Evolutionary conservation across 2,113 vertebrate genomes (phyloP), one percentile per base, ranked within the genome.

Genomic region (Nematolebias whitei): DNA sequence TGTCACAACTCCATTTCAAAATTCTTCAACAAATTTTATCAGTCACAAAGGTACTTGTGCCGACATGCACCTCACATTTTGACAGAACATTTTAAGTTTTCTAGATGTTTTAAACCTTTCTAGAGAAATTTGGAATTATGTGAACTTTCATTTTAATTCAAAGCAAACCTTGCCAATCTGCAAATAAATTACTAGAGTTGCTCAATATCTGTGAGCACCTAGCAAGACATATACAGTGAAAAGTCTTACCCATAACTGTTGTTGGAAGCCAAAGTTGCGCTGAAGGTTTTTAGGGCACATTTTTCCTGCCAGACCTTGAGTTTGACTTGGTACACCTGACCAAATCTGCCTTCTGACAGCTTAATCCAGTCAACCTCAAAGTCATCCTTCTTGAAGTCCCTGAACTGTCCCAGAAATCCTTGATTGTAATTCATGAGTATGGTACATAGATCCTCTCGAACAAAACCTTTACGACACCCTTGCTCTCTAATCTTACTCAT

Each of bases 361-460:
- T 78, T 93, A 11, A 70, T 79, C 94, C 95, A 95, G 54, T 94
- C 88, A 0, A 87, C 85, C 79, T 95, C 93, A 26, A 96, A 97
- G 56, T 96, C 94, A 0, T 92, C 91, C 55, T 72, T 92, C 35
- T 44, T 88, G 66, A 97, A 96, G 73, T 90, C 43, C 5, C 44
- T 87, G 62, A 86, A 76, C 29, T 79, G 66, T 40, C 74, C 77
- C 16, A 29, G 15, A 3, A 57, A 75, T 63, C 40, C 50, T 8
- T 65, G 78, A 14, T 52, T 16, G 47, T 1, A 29, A 64, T 86
- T 85, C 80, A 86, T 89, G 61, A 54, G 63, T n/a, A n/a, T n/a
- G n/a, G n/a, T 41, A 26, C 52, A 71, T 29, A 56, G 48, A 47
- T 65, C 59, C 39, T 47, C 49, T 71, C 43, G 66, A 55, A 72